phyloP scores from a whole-genome alignment of 1,140 invertebrate genomes.

The Tetranychus urticae region DNA sequence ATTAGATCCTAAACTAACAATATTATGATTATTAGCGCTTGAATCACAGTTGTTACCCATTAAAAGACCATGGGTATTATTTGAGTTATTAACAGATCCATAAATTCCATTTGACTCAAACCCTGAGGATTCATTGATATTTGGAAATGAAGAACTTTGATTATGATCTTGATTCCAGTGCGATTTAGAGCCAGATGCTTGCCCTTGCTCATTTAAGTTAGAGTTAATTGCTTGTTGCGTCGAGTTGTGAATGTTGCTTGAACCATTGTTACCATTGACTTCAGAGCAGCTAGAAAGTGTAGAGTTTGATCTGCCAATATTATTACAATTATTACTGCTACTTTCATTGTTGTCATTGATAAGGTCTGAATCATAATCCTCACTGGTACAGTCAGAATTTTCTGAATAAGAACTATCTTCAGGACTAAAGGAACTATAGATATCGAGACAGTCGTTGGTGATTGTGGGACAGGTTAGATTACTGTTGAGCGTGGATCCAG shows the following conservation, averaged over 20 bases:
- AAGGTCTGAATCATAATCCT: conserved; percentile 9
- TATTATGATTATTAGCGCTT: background rate
- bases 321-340: too few relatives aligned
- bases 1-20: background rate
- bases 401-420: conserved; percentile 30
- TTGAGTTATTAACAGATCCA: background rate
- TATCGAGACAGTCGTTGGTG: conserved; percentile 1
- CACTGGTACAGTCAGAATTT: conserved; percentile 21
- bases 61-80: background rate
- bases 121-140: background rate
- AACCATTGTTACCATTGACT: too few relatives aligned
- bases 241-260: too few relatives aligned
- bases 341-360: background rate
- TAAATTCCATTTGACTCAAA: background rate
- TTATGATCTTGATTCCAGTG: background rate
- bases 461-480: background rate
- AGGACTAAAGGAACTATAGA: conserved; percentile 13
- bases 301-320: too few relatives aligned
- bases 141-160: conserved; percentile 3
- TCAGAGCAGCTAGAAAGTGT: too few relatives aligned
- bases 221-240: too few relatives aligned
- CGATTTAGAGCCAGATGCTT: background rate
- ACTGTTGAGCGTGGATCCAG: background rate
- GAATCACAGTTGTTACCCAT: too few relatives aligned
- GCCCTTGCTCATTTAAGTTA: background rate